Percentiles rank a stretch among this genome's conserved stretches.
These are phyloP conservation scores for Neria commutata DNA, from an alignment of 2,888 invertebrate genomes.

Conservation along the genomic window DNA sequence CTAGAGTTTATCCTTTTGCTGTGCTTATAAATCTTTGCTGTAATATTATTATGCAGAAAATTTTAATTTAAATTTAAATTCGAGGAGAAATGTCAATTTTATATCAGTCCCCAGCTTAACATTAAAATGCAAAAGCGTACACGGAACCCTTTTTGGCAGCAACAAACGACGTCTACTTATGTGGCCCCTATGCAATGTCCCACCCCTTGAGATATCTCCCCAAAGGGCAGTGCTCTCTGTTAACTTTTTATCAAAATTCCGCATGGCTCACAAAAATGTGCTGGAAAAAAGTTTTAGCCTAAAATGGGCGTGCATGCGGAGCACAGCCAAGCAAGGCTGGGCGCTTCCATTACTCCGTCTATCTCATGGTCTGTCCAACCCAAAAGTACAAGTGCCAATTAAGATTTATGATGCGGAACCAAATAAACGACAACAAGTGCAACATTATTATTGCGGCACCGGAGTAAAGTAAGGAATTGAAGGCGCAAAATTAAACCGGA, in stretches of 20 bases:
- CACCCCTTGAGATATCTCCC: too few relatives aligned
- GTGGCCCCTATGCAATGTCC: background rate
- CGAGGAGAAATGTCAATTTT: background rate
- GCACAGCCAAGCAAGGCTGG: background rate
- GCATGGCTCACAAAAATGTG: background rate
- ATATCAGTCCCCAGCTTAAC: conserved; percentile 7
- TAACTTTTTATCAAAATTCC: background rate
- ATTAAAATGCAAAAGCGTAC: conserved; percentile 2
- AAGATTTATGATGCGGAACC: conserved; percentile 28
- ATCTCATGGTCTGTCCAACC: too few relatives aligned
- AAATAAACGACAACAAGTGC: conserved; percentile 23
- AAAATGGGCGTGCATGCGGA: background rate
- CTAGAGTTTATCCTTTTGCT: too few relatives aligned
- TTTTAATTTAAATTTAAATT: conserved; percentile 21
- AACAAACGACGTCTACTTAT: conserved; percentile 9
- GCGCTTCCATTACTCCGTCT: too few relatives aligned
- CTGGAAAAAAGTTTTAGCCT: background rate
- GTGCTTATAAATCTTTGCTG: too few relatives aligned
- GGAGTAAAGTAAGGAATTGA: conserved; percentile 20
- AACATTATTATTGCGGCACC: conserved; percentile 23
- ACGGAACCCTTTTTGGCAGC: background rate
- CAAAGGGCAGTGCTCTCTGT: too few relatives aligned
- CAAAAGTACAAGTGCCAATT: conserved; percentile 27
- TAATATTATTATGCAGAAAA: conserved; percentile 6
- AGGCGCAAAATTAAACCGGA: conserved; percentile 12